Evolutionary conservation across 2,797 vertebrate species (phyloP).

Genomic region (Chanos chanos): DNA sequence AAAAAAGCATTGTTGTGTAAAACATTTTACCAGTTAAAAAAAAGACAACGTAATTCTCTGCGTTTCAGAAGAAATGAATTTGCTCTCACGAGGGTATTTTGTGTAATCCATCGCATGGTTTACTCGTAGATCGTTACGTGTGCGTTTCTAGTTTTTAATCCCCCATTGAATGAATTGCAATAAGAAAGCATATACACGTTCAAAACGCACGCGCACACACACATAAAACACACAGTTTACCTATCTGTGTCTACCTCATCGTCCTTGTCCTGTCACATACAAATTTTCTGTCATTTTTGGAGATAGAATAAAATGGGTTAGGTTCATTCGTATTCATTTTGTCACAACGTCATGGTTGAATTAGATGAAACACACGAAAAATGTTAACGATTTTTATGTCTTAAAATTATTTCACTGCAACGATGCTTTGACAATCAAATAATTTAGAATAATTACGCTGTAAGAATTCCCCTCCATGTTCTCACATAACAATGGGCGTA

Average conservation of each 20-base stretch:
- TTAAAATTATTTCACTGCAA: constrained; percentile 70
- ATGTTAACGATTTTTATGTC: constrained; percentile 56
- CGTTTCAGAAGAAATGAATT: constrained; percentile 40
- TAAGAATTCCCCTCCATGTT: constrained; percentile 48
- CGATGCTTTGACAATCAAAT: constrained; percentile 89
- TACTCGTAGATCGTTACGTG: constrained; percentile 50
- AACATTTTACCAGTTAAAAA: constrained; percentile 42
- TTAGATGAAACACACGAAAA: constrained; percentile 61
- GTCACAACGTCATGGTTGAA: constrained; percentile 51
- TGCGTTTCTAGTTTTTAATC: constrained; percentile 44
- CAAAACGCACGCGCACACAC: constrained; percentile 42
- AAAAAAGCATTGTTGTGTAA: constrained; percentile 39
- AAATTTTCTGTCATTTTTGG: constrained; percentile 61
- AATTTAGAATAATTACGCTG: constrained; percentile 51
- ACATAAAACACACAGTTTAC: constrained; percentile 52
- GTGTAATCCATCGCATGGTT: constrained; percentile 64
- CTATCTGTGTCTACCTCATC: constrained; percentile 86
- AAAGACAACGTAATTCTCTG: constrained; percentile 45
- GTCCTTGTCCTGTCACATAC: constrained; percentile 69
- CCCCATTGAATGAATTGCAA: constrained; percentile 69
- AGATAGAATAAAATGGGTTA: constrained; percentile 32
- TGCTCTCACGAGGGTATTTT: constrained; percentile 29
- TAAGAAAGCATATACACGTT: constrained; percentile 59
- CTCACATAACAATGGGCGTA: constrained; percentile 34
- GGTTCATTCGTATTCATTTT: constrained; percentile 33